phyloP scores from a whole-genome alignment of 2,888 invertebrate species.

The Melolontha melolontha region DNA sequence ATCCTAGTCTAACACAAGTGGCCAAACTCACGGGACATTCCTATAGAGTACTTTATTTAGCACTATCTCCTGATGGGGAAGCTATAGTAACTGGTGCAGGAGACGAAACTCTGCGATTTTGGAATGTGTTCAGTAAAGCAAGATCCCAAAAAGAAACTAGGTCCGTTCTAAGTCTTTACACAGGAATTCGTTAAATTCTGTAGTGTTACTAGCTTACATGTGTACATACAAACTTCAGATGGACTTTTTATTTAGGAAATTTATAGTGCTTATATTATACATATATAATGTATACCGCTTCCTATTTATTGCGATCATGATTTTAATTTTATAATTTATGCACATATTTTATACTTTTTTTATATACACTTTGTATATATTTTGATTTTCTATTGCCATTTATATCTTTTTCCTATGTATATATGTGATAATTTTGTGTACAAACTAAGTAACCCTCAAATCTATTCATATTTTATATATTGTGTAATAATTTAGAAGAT shows the following conservation, averaged over 20 bases:
- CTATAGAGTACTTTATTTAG: slow-evolving; percentile 94
- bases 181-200: slow-evolving; percentile 79
- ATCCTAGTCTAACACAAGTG: slow-evolving; percentile 95
- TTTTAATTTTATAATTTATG: slow-evolving; percentile 11
- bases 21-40: slow-evolving; percentile 98
- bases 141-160: slow-evolving; percentile 94
- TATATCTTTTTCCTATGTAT: slow-evolving; percentile 17
- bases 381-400: slow-evolving; percentile 23
- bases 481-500: background rate
- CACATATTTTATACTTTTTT: slow-evolving; percentile 26
- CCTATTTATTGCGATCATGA: slow-evolving; percentile 19
- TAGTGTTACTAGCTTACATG: background rate
- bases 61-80: slow-evolving; percentile 97
- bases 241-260: slow-evolving; percentile 9
- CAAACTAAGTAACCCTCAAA: slow-evolving; percentile 22
- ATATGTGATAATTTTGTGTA: slow-evolving; percentile 41
- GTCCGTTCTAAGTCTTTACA: slow-evolving; percentile 92
- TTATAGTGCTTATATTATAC: slow-evolving; percentile 4
- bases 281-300: background rate
- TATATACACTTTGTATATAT: slow-evolving; percentile 34
- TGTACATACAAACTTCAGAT: background rate
- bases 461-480: slow-evolving; percentile 33
- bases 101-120: slow-evolving; percentile 97
- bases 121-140: slow-evolving; percentile 99
- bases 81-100: slow-evolving; percentile 99